These are phyloP conservation scores for Echinometra lucunter DNA, from an alignment of 53 echinoderm and acorn worm genomes.

Conservation along the genomic window DNA sequence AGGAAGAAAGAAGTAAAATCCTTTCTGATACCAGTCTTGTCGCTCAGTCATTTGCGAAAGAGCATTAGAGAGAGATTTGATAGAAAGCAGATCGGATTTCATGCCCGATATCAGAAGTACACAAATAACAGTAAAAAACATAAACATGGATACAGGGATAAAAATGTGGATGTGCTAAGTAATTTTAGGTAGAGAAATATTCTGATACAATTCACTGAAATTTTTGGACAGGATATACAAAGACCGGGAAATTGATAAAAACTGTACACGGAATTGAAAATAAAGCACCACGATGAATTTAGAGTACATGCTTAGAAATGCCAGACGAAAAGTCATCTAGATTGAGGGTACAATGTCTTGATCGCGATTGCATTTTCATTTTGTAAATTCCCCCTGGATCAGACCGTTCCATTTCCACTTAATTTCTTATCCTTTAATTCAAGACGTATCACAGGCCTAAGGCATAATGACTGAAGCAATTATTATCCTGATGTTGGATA, in stretches of 20 bases:
- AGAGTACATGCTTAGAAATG: background rate
- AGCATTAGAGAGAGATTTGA: too few species aligned
- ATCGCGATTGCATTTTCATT: background rate
- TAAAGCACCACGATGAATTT: background rate
- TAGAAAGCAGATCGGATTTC: too few species aligned
- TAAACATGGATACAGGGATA: too few species aligned
- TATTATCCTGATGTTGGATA: constrained; percentile 1
- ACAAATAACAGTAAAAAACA: too few species aligned
- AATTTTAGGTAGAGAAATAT: background rate
- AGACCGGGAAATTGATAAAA: background rate
- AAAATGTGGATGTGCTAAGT: too few species aligned
- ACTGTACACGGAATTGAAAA: background rate
- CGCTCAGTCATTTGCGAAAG: too few species aligned
- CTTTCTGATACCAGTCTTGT: too few species aligned
- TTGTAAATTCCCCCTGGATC: background rate
- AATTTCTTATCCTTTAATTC: constrained; percentile 25
- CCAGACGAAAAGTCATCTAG: background rate
- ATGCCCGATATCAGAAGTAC: too few species aligned
- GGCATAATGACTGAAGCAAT: constrained; percentile 34
- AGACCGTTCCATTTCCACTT: background rate
- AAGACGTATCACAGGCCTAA: background rate
- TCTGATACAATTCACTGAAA: background rate
- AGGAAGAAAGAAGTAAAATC: too few species aligned
- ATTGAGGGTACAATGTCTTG: background rate
- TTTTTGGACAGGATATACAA: background rate